phyloP scores from a whole-genome alignment of 1,140 invertebrate species.

The Limonius californicus region DNA sequence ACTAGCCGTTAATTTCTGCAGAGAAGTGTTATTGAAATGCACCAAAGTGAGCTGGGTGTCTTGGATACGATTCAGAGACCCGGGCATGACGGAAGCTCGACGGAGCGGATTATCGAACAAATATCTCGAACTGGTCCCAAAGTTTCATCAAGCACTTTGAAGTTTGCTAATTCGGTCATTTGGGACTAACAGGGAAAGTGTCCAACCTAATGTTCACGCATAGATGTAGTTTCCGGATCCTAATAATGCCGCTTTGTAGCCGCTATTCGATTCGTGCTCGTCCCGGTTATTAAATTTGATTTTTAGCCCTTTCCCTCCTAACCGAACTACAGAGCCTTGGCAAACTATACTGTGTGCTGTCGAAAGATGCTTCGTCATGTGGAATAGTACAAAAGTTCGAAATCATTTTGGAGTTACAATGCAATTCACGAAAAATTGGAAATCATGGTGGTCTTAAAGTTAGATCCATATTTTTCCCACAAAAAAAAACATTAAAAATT shows the following conservation, averaged over 20 bases:
- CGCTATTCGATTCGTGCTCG: not conserved
- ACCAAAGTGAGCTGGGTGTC: not conserved
- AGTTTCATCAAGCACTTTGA: constrained; percentile 11
- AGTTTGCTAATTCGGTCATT: constrained; percentile 13
- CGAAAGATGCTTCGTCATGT: too few relatives aligned
- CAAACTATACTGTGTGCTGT: too few relatives aligned
- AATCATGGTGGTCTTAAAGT: not conserved
- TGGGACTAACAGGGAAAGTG: constrained; percentile 6
- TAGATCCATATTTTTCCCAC: too few relatives aligned
- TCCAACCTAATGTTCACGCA: not conserved
- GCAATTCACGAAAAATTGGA: too few relatives aligned
- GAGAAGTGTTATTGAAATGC: not conserved
- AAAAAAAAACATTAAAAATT: too few relatives aligned
- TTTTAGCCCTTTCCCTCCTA: too few relatives aligned
- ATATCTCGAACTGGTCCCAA: constrained; percentile 9
- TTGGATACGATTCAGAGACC: not conserved
- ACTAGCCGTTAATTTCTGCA: too few relatives aligned
- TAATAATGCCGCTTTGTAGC: not conserved
- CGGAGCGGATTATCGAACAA: constrained; percentile 8
- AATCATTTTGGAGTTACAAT: too few relatives aligned
- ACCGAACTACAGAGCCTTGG: too few relatives aligned
- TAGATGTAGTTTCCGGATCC: not conserved
- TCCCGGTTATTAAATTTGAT: not conserved
- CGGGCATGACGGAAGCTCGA: not conserved
- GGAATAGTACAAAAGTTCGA: too few relatives aligned